Evolutionary conservation across 2,113 vertebrate species (phyloP).

Genomic region (Pelvicachromis taeniatus): DNA sequence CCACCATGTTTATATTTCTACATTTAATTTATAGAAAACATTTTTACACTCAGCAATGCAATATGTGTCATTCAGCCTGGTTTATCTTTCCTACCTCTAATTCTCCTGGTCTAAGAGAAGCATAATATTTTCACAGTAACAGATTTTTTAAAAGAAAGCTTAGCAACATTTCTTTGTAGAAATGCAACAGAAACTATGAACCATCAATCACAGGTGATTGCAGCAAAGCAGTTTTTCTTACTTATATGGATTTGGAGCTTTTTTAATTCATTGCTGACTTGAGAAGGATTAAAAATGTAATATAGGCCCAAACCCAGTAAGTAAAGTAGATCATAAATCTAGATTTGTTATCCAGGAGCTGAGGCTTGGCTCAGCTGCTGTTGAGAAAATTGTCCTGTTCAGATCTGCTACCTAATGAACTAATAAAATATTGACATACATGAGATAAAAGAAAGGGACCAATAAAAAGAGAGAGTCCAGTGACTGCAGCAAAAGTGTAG

Average conservation of each 20-base stretch:
- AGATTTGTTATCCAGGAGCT: conserved; percentile 21
- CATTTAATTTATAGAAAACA: background rate
- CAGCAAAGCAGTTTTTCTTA: conserved; percentile 5
- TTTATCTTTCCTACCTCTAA: background rate
- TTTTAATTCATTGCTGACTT: conserved; percentile 52
- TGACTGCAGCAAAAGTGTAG: background rate
- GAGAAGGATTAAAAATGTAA: conserved; percentile 4
- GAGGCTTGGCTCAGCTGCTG: background rate
- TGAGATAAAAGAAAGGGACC: background rate
- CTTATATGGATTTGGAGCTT: conserved; percentile 23
- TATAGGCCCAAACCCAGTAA: background rate
- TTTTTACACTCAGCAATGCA: background rate
- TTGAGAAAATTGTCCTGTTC: background rate
- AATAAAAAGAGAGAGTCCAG: background rate
- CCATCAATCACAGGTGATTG: conserved; percentile 7
- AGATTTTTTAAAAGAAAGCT: background rate
- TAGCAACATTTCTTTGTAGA: background rate
- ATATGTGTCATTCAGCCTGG: background rate
- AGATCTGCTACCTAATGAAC: background rate
- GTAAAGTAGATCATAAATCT: conserved; percentile 22
- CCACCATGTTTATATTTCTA: background rate
- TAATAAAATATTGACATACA: conserved; percentile 13
- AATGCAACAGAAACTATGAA: background rate
- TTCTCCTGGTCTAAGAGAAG: background rate
- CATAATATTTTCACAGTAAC: background rate